Conservation (phyloP, 2,888 invertebrate genomes). For the Papilio protenor region DNA sequence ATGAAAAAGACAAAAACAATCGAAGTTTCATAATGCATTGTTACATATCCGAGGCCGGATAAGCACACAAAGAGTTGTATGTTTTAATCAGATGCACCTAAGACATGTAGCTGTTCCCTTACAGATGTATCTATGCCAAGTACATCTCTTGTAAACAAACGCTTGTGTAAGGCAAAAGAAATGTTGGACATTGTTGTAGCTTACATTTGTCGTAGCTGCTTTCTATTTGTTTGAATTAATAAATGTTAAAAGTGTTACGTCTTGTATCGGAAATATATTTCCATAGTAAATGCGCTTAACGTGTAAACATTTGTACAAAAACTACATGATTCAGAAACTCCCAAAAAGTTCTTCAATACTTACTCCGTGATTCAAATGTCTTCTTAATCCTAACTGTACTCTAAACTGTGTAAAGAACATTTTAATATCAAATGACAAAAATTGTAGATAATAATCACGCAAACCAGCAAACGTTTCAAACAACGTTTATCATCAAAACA, state of each 20-base stretch:
- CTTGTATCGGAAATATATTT: background rate
- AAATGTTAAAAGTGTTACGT: background rate
- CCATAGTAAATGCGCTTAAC: background rate
- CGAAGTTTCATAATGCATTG: constrained; percentile 7
- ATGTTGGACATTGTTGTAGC: background rate
- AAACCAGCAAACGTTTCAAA: no score
- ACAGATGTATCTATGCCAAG: constrained; percentile 34
- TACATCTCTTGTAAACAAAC: constrained; percentile 36
- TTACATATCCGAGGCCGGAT: constrained; percentile 11
- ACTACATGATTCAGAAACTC: background rate
- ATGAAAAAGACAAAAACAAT: constrained; percentile 16
- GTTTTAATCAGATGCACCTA: constrained; percentile 53
- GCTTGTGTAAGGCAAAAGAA: constrained; percentile 16
- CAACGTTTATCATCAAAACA: background rate
- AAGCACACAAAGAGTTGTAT: constrained; percentile 49
- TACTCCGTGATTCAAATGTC: no score
- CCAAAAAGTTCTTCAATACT: background rate
- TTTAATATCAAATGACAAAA: no score
- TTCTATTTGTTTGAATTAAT: constrained; percentile 19
- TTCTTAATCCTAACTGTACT: no score
- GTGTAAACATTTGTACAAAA: background rate
- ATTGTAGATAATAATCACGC: no score
- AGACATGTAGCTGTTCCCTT: constrained; percentile 45
- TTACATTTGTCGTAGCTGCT: constrained; percentile 5
- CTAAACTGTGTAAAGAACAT: no score